phyloP scores from a whole-genome alignment of 2,888 invertebrate genomes.

The Erebia epiphron region DNA sequence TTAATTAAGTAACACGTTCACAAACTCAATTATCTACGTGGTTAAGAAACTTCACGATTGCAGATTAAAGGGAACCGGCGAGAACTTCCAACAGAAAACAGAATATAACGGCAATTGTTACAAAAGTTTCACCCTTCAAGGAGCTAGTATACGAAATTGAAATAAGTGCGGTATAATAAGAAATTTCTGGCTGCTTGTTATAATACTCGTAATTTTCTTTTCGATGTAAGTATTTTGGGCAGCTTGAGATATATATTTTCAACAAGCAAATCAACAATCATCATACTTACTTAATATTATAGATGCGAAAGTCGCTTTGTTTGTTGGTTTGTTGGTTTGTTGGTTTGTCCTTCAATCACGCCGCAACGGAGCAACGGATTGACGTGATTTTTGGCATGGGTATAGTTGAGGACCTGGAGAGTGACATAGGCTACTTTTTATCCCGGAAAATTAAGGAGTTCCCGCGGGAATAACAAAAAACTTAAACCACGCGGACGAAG shows the following conservation, averaged over 20 bases:
- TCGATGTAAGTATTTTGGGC: background rate
- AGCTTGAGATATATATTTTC: background rate
- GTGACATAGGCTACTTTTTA: no score
- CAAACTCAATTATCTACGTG: conserved; percentile 41
- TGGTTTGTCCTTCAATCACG: no score
- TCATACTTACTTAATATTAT: no score
- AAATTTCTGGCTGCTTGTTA: conserved; percentile 3
- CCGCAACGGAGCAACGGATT: no score
- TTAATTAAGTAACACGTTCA: conserved; percentile 31
- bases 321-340: no score
- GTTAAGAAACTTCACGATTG: conserved; percentile 52
- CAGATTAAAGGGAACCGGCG: conserved; percentile 50
- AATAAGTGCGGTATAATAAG: conserved; percentile 34
- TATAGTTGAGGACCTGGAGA: no score
- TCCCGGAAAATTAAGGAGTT: no score
- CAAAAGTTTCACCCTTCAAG: conserved; percentile 45
- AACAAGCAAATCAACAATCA: no score
- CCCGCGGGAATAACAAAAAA: no score
- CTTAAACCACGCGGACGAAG: no score
- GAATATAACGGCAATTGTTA: conserved; percentile 44
- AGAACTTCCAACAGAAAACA: conserved; percentile 48
- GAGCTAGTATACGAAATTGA: conserved; percentile 39
- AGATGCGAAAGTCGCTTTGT: no score
- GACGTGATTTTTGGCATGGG: no score
- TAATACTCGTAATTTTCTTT: background rate